Percentiles rank a stretch among this genome's conserved stretches.
phyloP scores from a whole-genome alignment of 2,797 vertebrate genomes.

The Buceros bicornis region DNA sequence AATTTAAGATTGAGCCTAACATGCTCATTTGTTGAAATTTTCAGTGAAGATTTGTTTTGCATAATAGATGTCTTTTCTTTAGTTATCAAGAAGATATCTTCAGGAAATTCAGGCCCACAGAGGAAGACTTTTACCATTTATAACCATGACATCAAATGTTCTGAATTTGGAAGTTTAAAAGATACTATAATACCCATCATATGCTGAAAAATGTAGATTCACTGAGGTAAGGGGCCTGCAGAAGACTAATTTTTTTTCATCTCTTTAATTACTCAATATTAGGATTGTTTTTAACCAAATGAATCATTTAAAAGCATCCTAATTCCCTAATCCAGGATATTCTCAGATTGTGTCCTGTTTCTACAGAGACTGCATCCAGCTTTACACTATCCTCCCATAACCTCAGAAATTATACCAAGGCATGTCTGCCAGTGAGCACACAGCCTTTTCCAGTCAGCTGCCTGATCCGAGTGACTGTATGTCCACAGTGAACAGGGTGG shows the following conservation, averaged over 20 bases:
- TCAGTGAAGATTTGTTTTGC: neutral
- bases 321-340: neutral
- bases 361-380: neutral
- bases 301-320: neutral
- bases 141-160: neutral
- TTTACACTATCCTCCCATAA: neutral
- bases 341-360: neutral
- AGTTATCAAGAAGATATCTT: neutral
- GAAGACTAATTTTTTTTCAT: neutral
- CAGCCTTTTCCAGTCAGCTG: fast-evolving
- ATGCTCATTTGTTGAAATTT: neutral
- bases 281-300: neutral
- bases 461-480: neutral
- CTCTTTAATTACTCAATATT: neutral
- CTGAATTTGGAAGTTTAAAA: neutral
- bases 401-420: neutral
- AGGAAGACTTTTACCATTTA: neutral
- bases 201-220: neutral
- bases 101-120: neutral
- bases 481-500: neutral
- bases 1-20: neutral
- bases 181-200: neutral
- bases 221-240: neutral
- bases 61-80: neutral
- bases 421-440: neutral